Evolutionary conservation across 2,113 vertebrate species (phyloP), one percentile per base, ranked within the genome.

Genomic region (Otocyon megalotis): DNA sequence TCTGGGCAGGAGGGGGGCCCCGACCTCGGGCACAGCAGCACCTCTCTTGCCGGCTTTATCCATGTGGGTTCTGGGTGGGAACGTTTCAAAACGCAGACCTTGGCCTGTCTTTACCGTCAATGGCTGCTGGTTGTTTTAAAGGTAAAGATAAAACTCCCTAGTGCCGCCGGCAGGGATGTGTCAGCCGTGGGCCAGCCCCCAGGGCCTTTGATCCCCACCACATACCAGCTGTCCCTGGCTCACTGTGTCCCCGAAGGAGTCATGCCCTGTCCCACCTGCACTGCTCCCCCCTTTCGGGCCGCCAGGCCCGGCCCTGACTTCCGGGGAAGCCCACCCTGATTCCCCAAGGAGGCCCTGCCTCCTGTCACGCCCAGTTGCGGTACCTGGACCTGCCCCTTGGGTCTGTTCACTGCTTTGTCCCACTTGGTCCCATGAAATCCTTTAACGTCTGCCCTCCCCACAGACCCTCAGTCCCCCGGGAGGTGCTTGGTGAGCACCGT

Each of bases 51-150:
- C 16, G 15, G 35, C 32, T 50, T 19, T 16, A 0, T 4, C 26
- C 72, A 0, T n/a, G 35, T 17, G 24, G 88, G 10, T 50, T 67
- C 92, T 28, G 74, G 92, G 72, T 9, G 0, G 26, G 63, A 67
- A 56, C 80, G 67, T 43, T 8, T 24, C 35, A 28, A 24, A 30
- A 35, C 10, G 22, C 62, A 15, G 60, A 3, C 8, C n/a, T 10
- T 3, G 2, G 0, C 53, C 4, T 2, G 0, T 17, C 65, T 67
- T 60, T 3, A 0, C 43, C 28, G 20, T 58, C 58, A 2, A 0
- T 13, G 54, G 53, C 65, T 72, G 10, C 53, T 19, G 30, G 14
- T 24, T 60, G 3, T 15, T 79, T 20, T n/a, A 26, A 1, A 35
- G 26, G 32, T 22, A 48, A 71, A 37, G 80, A 76, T 32, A 6